phyloP scores from a whole-genome alignment of 2,113 vertebrate genomes.

The Pungitius pungitius region DNA sequence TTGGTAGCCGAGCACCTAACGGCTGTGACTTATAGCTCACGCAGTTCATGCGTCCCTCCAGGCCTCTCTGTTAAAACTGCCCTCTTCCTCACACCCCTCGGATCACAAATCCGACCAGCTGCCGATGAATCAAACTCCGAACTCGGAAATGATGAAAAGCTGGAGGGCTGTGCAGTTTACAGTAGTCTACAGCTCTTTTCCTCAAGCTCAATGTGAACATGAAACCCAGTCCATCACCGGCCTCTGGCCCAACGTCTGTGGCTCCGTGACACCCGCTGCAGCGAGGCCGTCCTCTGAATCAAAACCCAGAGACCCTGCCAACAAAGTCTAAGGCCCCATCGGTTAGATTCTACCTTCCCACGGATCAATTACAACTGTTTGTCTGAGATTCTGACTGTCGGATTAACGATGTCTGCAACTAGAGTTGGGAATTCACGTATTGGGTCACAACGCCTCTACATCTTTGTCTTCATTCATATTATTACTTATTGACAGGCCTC shows the following conservation, averaged over 20 bases:
- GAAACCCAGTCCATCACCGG: conserved; percentile 47
- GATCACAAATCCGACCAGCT: conserved; percentile 37
- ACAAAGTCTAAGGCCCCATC: conserved; percentile 48
- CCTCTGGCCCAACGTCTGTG: conserved; percentile 34
- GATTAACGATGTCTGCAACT: background rate
- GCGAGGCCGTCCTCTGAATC: conserved; percentile 41
- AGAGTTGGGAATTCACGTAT: conserved; percentile 18
- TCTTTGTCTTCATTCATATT: conserved; percentile 49
- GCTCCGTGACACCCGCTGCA: conserved; percentile 25
- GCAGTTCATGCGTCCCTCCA: conserved; percentile 41
- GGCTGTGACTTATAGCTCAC: conserved; percentile 50
- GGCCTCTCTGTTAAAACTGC: conserved; percentile 35
- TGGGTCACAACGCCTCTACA: conserved; percentile 11
- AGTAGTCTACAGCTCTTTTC: conserved; percentile 36
- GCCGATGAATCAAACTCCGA: conserved; percentile 31
- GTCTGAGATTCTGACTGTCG: background rate
- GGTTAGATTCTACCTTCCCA: conserved; percentile 54
- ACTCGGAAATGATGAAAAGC: conserved; percentile 28
- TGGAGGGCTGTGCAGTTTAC: conserved; percentile 33
- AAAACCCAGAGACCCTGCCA: conserved; percentile 34
- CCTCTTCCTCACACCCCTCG: conserved; percentile 33
- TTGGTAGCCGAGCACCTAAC: conserved; percentile 21
- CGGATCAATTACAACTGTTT: conserved; percentile 46
- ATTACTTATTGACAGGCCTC: conserved; percentile 55
- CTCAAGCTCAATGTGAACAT: conserved; percentile 53